Conservation (phyloP, 2,888 invertebrate genomes). For the Limnephilus lunatus region DNA sequence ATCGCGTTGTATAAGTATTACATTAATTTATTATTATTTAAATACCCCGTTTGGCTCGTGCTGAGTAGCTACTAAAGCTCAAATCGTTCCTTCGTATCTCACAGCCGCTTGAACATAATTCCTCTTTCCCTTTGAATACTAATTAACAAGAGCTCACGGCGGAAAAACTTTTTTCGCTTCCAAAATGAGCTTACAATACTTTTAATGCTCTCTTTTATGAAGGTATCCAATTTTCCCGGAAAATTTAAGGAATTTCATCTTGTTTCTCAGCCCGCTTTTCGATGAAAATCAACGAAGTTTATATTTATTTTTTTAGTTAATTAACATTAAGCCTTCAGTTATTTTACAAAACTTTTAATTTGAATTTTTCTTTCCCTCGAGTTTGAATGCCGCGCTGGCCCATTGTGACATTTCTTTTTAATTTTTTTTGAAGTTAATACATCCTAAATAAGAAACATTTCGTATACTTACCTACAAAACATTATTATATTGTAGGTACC, state of each 20-base stretch:
- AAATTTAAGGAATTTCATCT: slow-evolving; percentile 22
- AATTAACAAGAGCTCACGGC: slow-evolving; percentile 50
- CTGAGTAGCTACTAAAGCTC: slow-evolving; percentile 8
- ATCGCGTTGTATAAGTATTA: not conserved
- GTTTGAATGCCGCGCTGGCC: not conserved
- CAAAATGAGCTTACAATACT: slow-evolving; percentile 50
- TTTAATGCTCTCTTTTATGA: slow-evolving; percentile 35
- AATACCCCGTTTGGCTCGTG: not conserved
- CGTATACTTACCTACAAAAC: not conserved
- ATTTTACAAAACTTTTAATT: slow-evolving; percentile 24
- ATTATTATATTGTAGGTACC: not conserved
- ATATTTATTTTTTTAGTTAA: slow-evolving; percentile 11
- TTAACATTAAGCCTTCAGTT: slow-evolving; percentile 22
- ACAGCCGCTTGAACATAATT: slow-evolving; percentile 47
- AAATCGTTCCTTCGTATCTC: slow-evolving; percentile 46
- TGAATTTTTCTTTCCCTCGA: not conserved
- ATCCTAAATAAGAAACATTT: not conserved
- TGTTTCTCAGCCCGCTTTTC: not conserved
- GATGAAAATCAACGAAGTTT: slow-evolving; percentile 12
- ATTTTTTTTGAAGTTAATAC: not conserved
- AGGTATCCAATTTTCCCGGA: slow-evolving; percentile 18
- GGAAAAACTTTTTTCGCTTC: slow-evolving; percentile 47
- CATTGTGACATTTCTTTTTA: not conserved
- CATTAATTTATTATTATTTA: not conserved
- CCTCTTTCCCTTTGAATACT: slow-evolving; percentile 46